Conservation (phyloP, 2,888 invertebrate genomes). For the Eueremaeus valkanovi region DNA sequence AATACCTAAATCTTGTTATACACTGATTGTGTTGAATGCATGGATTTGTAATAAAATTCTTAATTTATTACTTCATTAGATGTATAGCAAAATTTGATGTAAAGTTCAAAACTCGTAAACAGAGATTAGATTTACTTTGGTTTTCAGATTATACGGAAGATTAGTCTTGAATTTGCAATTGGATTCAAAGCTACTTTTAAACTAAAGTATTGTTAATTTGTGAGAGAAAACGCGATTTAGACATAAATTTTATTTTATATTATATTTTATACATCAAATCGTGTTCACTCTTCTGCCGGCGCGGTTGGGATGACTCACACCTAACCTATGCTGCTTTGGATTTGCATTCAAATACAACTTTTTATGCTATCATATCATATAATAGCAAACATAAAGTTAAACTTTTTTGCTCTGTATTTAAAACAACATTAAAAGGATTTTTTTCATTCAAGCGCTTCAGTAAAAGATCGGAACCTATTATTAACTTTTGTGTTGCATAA, state of each 20-base stretch:
- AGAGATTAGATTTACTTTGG: neutral
- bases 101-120: too few species aligned
- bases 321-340: neutral
- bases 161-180: too few species aligned
- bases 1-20: neutral
- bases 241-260: neutral
- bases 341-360: neutral
- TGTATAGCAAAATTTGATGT: too few species aligned
- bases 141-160: too few species aligned
- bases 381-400: neutral
- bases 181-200: neutral
- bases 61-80: too few species aligned
- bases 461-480: neutral
- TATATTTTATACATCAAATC: neutral
- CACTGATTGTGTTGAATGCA: neutral
- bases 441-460: neutral
- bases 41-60: neutral
- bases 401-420: neutral
- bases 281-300: neutral
- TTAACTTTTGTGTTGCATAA: neutral
- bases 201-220: neutral
- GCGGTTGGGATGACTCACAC: neutral
- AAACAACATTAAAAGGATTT: neutral
- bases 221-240: neutral
- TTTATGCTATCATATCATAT: neutral